phyloP scores from a whole-genome alignment of 2,797 vertebrate species.

The Erpetoichthys calabaricus region DNA sequence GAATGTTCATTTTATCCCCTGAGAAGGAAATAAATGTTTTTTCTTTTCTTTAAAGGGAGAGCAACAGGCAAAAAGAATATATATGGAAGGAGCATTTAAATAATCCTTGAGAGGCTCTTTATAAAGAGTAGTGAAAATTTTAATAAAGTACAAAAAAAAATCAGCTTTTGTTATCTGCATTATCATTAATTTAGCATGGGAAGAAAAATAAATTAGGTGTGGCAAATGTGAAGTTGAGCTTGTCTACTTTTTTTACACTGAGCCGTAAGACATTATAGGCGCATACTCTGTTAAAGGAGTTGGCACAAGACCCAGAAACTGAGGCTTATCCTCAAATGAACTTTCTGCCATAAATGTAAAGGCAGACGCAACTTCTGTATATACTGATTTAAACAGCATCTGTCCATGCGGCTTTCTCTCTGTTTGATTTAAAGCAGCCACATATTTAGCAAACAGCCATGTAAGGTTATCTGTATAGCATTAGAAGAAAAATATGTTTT shows the following conservation, averaged over 20 bases:
- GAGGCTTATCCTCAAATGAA: constrained; percentile 40
- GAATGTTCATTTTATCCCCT: no score
- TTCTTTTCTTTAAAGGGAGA: no score
- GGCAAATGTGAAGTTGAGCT: constrained; percentile 32
- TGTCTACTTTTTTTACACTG: neutral
- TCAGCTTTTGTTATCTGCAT: constrained; percentile 1
- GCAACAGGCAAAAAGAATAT: no score
- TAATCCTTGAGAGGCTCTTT: neutral
- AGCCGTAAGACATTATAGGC: constrained; percentile 42
- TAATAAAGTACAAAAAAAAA: neutral
- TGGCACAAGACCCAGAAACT: constrained; percentile 43
- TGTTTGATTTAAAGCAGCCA: no score
- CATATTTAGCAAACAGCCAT: no score
- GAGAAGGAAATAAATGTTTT: no score
- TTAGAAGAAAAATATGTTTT: no score
- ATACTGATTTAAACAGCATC: neutral
- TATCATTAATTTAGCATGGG: neutral
- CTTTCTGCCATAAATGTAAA: constrained; percentile 33
- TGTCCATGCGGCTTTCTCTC: no score
- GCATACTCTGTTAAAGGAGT: constrained; percentile 40
- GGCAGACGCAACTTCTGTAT: constrained; percentile 25
- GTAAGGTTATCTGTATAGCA: no score
- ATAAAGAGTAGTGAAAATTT: neutral
- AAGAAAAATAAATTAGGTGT: constrained; percentile 25
- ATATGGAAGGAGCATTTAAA: neutral